Evolutionary conservation across 2,888 invertebrate genomes (phyloP), one percentile per base, ranked within the genome.

Genomic region (Hoplodrina blanda): DNA sequence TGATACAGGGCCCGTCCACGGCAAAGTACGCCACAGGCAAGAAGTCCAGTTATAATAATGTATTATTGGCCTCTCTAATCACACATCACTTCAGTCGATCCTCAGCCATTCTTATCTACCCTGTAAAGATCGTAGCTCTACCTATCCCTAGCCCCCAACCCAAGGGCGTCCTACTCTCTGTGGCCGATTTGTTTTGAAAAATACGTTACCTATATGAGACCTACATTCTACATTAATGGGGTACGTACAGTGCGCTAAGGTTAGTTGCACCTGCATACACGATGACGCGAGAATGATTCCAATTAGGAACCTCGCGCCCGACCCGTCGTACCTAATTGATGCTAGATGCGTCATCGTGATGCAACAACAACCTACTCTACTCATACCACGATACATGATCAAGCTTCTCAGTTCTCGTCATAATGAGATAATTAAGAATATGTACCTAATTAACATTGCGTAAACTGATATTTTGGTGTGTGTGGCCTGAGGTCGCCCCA

Each of bases 301-400:
- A 73, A 73, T 77, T 76, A 61, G 20, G 20, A 52, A 20, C 46
- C 49, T 53, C 46, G 57, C 50, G 25, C 44, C 8, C 17, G 50
- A 41, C 41, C 66, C 69, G 41, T 41, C 46, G 19, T 37, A 52
- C 19, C 11, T 56, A 37, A 76, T 55, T 61, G 19, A 33, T 19
- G 44, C 49, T n/a, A 11, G 44, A 44, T 76, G 55, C 37, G 76
- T 73, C 76, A 73, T 56, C 33, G 33, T 55, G 76, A 54, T 72
- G 59, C 76, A 76, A 76, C 30, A 30, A 13, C 4, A 44, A 60
- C 33, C 44, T 11, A 76, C 57, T 54, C 50, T 11, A 67, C 53
- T 54, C 46, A 49, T 10, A 25, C 46, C 37, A 67, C 15, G 20
- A 54, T 54, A 50, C 37, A 52, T 46, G 19, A 52, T 41, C 46